phyloP scores from a whole-genome alignment of 2,888 invertebrate species.

The Phorcus lineatus region DNA sequence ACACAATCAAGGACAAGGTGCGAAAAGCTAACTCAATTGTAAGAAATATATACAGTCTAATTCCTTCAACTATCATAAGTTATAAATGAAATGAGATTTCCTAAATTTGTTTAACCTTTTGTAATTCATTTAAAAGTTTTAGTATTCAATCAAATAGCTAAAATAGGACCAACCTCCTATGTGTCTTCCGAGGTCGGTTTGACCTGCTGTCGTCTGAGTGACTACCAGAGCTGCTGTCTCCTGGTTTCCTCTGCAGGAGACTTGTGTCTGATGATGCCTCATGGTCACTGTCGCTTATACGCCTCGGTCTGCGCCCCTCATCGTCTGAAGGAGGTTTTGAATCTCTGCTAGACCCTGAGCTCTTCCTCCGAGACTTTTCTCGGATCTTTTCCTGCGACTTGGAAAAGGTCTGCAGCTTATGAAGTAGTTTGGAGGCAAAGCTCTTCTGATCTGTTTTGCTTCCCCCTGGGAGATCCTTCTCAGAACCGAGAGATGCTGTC shows the following conservation, averaged over 20 bases:
- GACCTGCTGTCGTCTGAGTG: conserved; percentile 61
- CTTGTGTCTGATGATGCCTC: conserved; percentile 46
- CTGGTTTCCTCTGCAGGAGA: conserved; percentile 46
- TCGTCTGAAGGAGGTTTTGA: conserved; percentile 38
- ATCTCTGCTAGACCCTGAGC: conserved; percentile 3
- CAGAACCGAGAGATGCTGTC: conserved; percentile 56
- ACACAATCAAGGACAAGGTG: too few relatives aligned
- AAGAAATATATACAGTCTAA: too few relatives aligned
- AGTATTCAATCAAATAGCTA: too few relatives aligned
- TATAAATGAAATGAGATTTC: too few relatives aligned
- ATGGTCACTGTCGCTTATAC: conserved; percentile 59
- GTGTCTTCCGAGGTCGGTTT: conserved; percentile 33
- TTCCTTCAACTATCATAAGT: too few relatives aligned
- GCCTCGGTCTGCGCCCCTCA: conserved; percentile 36
- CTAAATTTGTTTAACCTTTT: too few relatives aligned
- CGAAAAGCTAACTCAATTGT: too few relatives aligned
- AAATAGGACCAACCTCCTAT: conserved; percentile 33
- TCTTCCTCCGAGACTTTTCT: conserved; percentile 31
- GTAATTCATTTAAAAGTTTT: too few relatives aligned
- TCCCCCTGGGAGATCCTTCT: conserved; percentile 45
- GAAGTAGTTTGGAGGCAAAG: conserved; percentile 61
- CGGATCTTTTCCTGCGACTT: conserved; percentile 40
- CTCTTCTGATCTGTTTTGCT: conserved; percentile 37
- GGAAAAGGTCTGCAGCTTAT: conserved; percentile 62
- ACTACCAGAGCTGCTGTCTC: conserved; percentile 62